These are phyloP conservation scores for Acronicta aceris DNA, from an alignment of 2,888 invertebrate genomes.

Conservation along the genomic window DNA sequence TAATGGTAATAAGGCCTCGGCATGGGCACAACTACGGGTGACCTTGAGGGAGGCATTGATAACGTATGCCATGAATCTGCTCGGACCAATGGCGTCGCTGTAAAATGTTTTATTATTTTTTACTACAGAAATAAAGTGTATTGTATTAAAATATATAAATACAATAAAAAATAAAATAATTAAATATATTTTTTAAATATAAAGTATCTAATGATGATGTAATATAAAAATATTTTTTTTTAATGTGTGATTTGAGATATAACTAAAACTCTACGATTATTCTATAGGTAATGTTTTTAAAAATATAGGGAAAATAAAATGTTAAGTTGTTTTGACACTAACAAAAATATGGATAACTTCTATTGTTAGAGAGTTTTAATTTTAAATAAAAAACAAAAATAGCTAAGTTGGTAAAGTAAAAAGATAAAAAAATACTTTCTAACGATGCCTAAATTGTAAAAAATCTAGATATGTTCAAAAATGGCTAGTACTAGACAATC, in stretches of 20 bases:
- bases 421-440: constrained; percentile 40
- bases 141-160: constrained; percentile 5
- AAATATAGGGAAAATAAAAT: not conserved
- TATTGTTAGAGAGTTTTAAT: constrained; percentile 52
- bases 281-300: constrained; percentile 9
- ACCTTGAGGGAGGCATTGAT: constrained; percentile 87
- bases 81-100: constrained; percentile 89
- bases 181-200: constrained; percentile 6
- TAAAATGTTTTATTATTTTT: constrained; percentile 60
- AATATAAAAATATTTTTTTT: not conserved
- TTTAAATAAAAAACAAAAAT: constrained; percentile 9
- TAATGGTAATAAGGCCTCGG: constrained; percentile 66
- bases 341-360: not conserved
- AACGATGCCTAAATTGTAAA: constrained; percentile 49
- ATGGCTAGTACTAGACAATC: constrained; percentile 53
- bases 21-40: constrained; percentile 80
- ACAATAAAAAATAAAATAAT: constrained; percentile 10
- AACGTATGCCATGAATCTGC: constrained; percentile 88
- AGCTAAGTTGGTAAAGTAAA: constrained; percentile 13
- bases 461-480: constrained; percentile 44
- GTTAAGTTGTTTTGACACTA: constrained; percentile 1
- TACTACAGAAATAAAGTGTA: constrained; percentile 18
- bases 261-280: constrained; percentile 39
- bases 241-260: constrained; percentile 6
- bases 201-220: constrained; percentile 4